These are phyloP conservation scores for Apis dorsata DNA, from an alignment of 1,140 invertebrate genomes.

Conservation along the genomic window DNA sequence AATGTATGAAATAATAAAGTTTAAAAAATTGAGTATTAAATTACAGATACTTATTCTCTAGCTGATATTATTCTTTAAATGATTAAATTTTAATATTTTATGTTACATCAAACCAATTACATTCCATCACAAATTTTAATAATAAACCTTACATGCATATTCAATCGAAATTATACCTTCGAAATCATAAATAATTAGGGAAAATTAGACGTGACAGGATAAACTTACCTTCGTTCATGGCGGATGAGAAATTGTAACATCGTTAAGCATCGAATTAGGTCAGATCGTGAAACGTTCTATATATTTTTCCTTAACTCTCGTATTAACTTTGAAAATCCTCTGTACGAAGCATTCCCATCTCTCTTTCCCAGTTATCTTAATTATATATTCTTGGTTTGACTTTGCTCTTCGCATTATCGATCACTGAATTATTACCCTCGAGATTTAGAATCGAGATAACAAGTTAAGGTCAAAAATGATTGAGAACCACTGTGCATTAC, in stretches of 20 bases:
- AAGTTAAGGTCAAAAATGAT: neutral
- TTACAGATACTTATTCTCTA: too few relatives aligned
- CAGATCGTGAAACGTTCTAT: neutral
- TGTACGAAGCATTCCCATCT: neutral
- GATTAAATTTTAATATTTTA: too few relatives aligned
- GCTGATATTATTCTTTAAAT: too few relatives aligned
- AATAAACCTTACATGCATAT: neutral
- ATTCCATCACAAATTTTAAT: neutral
- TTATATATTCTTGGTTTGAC: too few relatives aligned
- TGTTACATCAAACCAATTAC: neutral
- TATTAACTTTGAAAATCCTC: neutral
- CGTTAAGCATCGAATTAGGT: slow-evolving; percentile 3
- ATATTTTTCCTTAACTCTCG: slow-evolving; percentile 1
- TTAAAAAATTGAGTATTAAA: too few relatives aligned
- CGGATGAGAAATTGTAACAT: slow-evolving; percentile 6
- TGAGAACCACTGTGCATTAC: neutral
- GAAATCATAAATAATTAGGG: neutral
- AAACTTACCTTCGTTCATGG: neutral
- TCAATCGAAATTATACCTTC: neutral
- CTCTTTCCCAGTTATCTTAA: too few relatives aligned
- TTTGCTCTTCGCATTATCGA: neutral
- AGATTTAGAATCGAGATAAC: neutral
- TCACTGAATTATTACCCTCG: neutral
- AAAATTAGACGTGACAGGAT: neutral
- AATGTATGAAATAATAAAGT: too few relatives aligned